Base-by-base conservation (phyloP, 1,140 invertebrate species). In the Pissodes strobi region DNA sequence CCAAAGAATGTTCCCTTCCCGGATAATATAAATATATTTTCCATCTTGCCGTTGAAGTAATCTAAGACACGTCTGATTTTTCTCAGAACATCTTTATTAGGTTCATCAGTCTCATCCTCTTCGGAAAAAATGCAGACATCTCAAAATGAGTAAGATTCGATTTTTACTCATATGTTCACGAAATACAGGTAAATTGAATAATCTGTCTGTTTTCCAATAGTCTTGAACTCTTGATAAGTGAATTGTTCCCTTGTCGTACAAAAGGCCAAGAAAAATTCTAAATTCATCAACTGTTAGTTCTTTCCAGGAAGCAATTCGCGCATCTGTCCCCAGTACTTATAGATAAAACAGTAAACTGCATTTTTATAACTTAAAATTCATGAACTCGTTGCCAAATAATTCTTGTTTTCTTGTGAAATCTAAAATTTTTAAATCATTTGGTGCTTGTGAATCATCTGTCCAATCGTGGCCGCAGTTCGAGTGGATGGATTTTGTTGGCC, bases 1-100 rank as follows among this genome's bases (percentile, higher is more conserved):
- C 68, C 22, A 70, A 18, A 5, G 34, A 64, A 15, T 72, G 21
- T 19, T 70, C 27, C 58, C 51, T 34, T 34, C 30, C 30, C n/a
- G 30, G 30, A 34, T 34, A 34, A n/a, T 34, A 34, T 34, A 34
- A n/a, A n/a, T n/a, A n/a, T 34, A 34, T 34, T 34, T 34, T 6
- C n/a, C 30, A 34, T 34, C n/a, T 34, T 34, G n/a, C n/a, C n/a
- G n/a, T 34, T 34, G n/a, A 34, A 34, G n/a, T 34, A 34, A 34
- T 34, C 30, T 34, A 34, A 8, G n/a, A 34, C 30, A 8, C n/a
- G 6, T 8, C 30, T 6, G 30, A 34, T 34, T n/a, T n/a, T 34
- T n/a, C n/a, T 34, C 30, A 6, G 30, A 8, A 34, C 30, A 34
- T 34, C 30, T 8, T 34, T 34, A 34, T 34, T 34, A 8, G 6